Evolutionary conservation across 2,888 invertebrate species (phyloP).

Genomic region (Zootermopsis nevadensis): DNA sequence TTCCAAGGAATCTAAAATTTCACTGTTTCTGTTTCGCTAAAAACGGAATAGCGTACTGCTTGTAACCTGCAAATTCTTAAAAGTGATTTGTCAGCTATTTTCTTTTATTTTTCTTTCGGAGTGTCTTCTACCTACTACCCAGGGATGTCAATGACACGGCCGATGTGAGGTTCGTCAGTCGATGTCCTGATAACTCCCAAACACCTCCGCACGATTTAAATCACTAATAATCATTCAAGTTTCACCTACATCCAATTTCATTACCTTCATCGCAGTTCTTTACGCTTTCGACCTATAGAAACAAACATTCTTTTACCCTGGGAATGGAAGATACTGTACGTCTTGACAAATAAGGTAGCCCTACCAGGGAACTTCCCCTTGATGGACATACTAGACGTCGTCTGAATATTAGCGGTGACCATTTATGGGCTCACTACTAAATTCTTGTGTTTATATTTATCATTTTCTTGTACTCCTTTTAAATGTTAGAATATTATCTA

Average conservation of each 20-base stretch:
- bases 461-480: too few species aligned
- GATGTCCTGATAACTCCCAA: background rate
- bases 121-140: background rate
- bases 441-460: too few species aligned
- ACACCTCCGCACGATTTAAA: conserved; percentile 18
- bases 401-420: too few species aligned
- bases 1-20: background rate
- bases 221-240: background rate
- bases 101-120: background rate
- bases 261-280: background rate
- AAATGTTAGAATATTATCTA: too few species aligned
- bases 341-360: too few species aligned
- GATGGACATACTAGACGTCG: too few species aligned
- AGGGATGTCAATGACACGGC: conserved; percentile 9
- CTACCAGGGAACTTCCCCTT: too few species aligned
- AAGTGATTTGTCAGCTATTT: background rate
- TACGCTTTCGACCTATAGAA: too few species aligned
- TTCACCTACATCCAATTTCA: background rate
- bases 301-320: too few species aligned
- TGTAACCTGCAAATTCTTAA: background rate
- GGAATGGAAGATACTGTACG: too few species aligned
- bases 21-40: background rate
- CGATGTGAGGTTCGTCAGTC: background rate
- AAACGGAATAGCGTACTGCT: background rate
- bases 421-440: too few species aligned